Base-by-base conservation (phyloP, 2,113 vertebrate species). In the Mystacornis crossleyi region DNA sequence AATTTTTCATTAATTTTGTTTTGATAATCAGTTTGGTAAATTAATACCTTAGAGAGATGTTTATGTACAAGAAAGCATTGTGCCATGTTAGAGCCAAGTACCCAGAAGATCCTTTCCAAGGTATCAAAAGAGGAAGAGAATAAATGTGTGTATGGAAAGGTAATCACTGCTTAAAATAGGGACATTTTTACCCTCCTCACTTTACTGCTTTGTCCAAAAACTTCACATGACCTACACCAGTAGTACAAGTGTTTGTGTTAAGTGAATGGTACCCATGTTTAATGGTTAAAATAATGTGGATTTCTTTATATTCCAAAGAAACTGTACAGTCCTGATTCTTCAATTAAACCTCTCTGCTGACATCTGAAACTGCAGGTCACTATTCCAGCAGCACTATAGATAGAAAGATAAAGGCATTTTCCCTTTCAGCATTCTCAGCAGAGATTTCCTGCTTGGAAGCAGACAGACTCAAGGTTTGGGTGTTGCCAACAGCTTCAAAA, bases 1-100 rank as follows among this genome's bases (percentile, higher is more conserved):
- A 54, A 47, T 78, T 90, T 86, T 93, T 94, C 55, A 78, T 84
- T 42, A 83, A 83, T 87, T 95, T 40, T 1, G 24, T 80, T 71
- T 90, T 65, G 61, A 79, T 90, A 93, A 94, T 62, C 93, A 81
- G 40, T 81, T 80, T 17, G 17, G 87, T 86, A 98, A 98, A 98
- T 97, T 94, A 98, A 97, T 90, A 93, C 97, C 97, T 93, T 51
- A 34, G 95, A 95, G 97, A 98, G 54, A 83, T 64, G 57, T 91
- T 96, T 93, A 97, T 77, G 60, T 61, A 84, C 89, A 96, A 87
- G 84, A 71, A 95, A 97, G 81, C 72, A 84, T 50, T 42, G 38
- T 57, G 85, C 53, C 64, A 82, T 36, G 43, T 61, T 83, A 89
- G 86, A 96, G 88, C 10, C 0, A 18, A 96, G 95, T 45, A 96